phyloP scores from a whole-genome alignment of 2,797 vertebrate species.

The Valencia hispanica region DNA sequence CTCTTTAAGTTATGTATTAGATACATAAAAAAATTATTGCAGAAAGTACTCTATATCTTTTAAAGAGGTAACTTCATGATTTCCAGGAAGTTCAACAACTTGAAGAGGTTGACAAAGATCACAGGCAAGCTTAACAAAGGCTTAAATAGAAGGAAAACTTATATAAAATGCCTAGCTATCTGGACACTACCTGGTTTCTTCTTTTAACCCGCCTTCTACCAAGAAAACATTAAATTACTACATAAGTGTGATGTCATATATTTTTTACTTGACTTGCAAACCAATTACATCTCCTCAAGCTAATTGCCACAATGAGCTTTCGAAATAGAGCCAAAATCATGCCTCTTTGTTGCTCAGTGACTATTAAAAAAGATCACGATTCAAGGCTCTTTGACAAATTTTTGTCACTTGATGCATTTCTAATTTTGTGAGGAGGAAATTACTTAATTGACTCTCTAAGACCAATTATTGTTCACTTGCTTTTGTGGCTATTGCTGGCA shows the following conservation, averaged over 20 bases:
- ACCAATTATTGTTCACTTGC: not conserved
- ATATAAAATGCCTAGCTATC: not conserved
- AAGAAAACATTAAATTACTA: not conserved
- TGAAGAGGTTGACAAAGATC: slow-evolving; percentile 11
- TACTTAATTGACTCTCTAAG: not conserved
- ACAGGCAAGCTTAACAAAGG: not conserved
- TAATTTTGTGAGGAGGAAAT: not conserved
- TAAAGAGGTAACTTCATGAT: not conserved
- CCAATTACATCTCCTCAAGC: not conserved
- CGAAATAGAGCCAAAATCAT: not conserved
- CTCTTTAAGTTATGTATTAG: slow-evolving; percentile 2
- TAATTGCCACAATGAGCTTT: not conserved
- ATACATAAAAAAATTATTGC: not conserved
- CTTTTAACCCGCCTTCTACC: slow-evolving; percentile 27
- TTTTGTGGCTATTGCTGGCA: not conserved
- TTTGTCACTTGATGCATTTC: not conserved
- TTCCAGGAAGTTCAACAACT: slow-evolving; percentile 2
- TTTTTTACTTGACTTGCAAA: not conserved
- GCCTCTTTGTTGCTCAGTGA: not conserved
- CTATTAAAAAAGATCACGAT: not conserved
- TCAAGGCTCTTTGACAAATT: not conserved
- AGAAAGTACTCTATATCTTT: not conserved
- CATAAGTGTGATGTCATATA: not conserved
- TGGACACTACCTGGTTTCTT: not conserved
- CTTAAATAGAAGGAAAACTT: not conserved